Percentiles rank a stretch among this genome's conserved stretches.
Evolutionary conservation across 1,140 invertebrate genomes (phyloP).

Genomic region (Diabrotica virgifera): DNA sequence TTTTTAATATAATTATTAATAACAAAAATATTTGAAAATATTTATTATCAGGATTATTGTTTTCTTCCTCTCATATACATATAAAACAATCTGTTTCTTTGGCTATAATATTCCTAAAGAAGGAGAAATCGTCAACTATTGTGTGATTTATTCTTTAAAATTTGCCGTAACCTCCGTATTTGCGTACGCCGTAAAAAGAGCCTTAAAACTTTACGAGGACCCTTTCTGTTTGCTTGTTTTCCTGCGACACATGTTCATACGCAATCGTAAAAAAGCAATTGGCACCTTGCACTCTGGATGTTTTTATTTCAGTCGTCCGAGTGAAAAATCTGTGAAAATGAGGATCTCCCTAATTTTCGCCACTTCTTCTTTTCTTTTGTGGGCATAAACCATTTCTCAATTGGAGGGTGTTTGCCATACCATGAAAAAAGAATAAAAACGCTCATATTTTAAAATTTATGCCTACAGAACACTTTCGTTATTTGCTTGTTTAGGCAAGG

Average conservation of each 20-base stretch:
- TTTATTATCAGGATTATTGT: too few relatives aligned
- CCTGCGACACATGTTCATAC: background rate
- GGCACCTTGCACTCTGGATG: background rate
- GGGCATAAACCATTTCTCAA: background rate
- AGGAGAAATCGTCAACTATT: too few relatives aligned
- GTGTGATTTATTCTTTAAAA: too few relatives aligned
- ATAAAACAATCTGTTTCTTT: too few relatives aligned
- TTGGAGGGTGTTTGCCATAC: background rate
- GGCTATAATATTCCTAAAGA: too few relatives aligned
- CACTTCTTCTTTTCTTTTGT: conserved; percentile 11
- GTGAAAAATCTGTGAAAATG: background rate
- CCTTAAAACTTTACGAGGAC: conserved; percentile 19
- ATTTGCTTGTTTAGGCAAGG: background rate
- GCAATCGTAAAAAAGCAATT: background rate
- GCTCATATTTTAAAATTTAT: conserved; percentile 1
- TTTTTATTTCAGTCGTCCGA: background rate
- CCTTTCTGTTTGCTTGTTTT: conserved; percentile 5
- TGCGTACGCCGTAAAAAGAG: conserved; percentile 31
- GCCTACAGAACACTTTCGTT: background rate
- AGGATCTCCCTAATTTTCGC: background rate
- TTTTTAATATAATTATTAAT: too few relatives aligned
- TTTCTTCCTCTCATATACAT: too few relatives aligned
- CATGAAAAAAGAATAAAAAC: background rate
- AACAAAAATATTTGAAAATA: too few relatives aligned
- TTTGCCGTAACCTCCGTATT: too few relatives aligned